phyloP scores from a whole-genome alignment of 2,797 vertebrate species.

The Lagocephalus sceleratus region DNA sequence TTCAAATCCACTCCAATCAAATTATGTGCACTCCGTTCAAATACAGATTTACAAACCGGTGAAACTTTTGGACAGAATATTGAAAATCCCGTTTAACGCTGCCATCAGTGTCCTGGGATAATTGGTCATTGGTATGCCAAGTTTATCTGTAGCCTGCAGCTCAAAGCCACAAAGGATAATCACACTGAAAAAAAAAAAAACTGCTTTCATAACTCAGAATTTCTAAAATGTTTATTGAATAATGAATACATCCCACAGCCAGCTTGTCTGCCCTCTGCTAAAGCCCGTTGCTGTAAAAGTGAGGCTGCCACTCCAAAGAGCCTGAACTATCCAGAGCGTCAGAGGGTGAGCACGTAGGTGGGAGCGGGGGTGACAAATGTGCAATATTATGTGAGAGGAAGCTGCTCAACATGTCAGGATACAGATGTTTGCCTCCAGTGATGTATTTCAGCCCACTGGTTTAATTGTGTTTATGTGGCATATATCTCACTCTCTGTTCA shows the following conservation, averaged over 20 bases:
- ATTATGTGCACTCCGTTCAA: neutral
- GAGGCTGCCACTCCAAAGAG: slow-evolving; percentile 53
- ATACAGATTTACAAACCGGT: slow-evolving; percentile 2
- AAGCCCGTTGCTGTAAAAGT: slow-evolving; percentile 55
- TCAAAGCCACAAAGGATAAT: slow-evolving; percentile 36
- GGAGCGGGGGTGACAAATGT: slow-evolving; percentile 60
- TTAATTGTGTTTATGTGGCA: slow-evolving; percentile 69
- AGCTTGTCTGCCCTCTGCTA: slow-evolving; percentile 27
- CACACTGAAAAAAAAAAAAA: slow-evolving; percentile 28
- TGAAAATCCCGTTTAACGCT: slow-evolving; percentile 14
- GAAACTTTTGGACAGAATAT: slow-evolving; percentile 27
- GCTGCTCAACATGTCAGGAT: slow-evolving; percentile 59
- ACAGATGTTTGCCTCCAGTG: slow-evolving; percentile 54
- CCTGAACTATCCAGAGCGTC: slow-evolving; percentile 45
- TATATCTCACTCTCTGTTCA: slow-evolving; percentile 35
- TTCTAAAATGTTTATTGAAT: slow-evolving; percentile 64
- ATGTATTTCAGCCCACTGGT: slow-evolving; percentile 67
- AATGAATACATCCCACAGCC: slow-evolving; percentile 49
- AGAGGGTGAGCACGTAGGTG: slow-evolving; percentile 44
- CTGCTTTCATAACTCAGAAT: slow-evolving; percentile 51
- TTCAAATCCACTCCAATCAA: slow-evolving; percentile 1
- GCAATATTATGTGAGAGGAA: slow-evolving; percentile 62
- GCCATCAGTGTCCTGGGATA: slow-evolving; percentile 25
- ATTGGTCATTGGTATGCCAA: slow-evolving; percentile 35
- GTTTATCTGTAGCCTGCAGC: slow-evolving; percentile 39